Evolutionary conservation across 2,797 vertebrate genomes (phyloP), one percentile per base, ranked within the genome.

Genomic region (Allobates femoralis): DNA sequence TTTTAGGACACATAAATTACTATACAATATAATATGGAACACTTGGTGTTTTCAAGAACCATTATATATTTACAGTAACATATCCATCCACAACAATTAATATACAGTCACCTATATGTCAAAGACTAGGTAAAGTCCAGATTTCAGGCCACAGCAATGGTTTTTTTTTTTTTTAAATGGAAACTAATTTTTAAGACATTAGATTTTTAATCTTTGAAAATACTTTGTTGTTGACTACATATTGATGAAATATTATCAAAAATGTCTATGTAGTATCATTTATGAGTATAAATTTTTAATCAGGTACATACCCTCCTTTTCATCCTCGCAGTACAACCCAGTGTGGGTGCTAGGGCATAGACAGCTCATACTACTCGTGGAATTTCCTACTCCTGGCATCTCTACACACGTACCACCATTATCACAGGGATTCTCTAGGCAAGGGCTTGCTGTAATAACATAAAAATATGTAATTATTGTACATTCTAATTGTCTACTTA

Each of bases 351-450:
- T 90, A 7, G 90, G 83, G 80, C 93, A 94, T 34, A 71, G 23
- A 60, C 93, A 94, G 26, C 0, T 6, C 73, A 87, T 87, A 11
- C 0, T 0, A 1, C 0, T 2, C 1, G 87, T 79, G 66, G 5
- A 2, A 0, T 81, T 85, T 34, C 41, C 30, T 53, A 18, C 18
- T 18, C 18, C 12, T 51, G 81, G 51, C 50, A 3, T 50, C 85
- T 90, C 91, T 64, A 51, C 83, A 78, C 93, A 93, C 84, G 87
- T 51, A 3, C 91, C 93, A 16, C 90, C 92, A 34, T 94, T 94
- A 19, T 87, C n/a, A 32, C 92, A 94, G 32, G 92, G 91, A 12
- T 86, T 86, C 66, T 91, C 89, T 74, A 92, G 90, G 75, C 93
- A 93, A 1, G 91, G 91, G n/a, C 91, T 90, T 46, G 81, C 93